Base-by-base conservation (phyloP, 2,113 vertebrate genomes). In the Aix galericulata region DNA sequence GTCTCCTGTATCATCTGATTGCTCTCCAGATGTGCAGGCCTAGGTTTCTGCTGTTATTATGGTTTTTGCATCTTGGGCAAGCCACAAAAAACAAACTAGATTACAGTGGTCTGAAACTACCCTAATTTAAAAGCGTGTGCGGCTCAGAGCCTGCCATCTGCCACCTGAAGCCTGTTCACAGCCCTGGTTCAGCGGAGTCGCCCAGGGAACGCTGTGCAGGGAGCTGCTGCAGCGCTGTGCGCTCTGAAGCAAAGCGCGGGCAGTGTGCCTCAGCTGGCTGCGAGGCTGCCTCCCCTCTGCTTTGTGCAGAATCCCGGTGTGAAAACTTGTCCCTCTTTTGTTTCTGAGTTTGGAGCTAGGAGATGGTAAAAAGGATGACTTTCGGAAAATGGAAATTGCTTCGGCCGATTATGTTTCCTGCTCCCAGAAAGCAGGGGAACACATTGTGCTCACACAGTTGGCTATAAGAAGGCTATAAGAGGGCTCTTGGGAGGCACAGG, bases 371-470 rank as follows among this genome's bases (percentile, higher is more conserved):
- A 78, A 60, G 7, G 34, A 52, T 34, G 64, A 0, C 53, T 56
- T 46, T 59, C 59, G 46, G 42, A 76, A 67, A 52, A 44, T 2
- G 11, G 31, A 34, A 86, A 42, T 90, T 23, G 34, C 31, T 59
- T 60, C 2, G 3, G 20, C 23, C 32, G 0, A 0, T 59, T 59
- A 6, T 3, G 5, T 78, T 60, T 76, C 48, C 66, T 60, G 58
- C 52, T 82, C 29, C 84, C 62, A 46, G 48, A 62, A 84, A 67
- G 56, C 29, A 86, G n/a, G 59, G 56, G 40, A 76, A 10, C 42
- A 34, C 34, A 8, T n/a, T 15, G 6, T 82, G 69, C 63, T 91
- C 25, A 78, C 27, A 11, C 34, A 44, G 14, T 46, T 56, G 56
- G 44, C 62, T 60, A 5, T 48, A 22, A 48, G 46, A 46, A 48